These are phyloP conservation scores for Gymnocypris eckloni DNA, from an alignment of 2,797 vertebrate species.

Conservation along the genomic window DNA sequence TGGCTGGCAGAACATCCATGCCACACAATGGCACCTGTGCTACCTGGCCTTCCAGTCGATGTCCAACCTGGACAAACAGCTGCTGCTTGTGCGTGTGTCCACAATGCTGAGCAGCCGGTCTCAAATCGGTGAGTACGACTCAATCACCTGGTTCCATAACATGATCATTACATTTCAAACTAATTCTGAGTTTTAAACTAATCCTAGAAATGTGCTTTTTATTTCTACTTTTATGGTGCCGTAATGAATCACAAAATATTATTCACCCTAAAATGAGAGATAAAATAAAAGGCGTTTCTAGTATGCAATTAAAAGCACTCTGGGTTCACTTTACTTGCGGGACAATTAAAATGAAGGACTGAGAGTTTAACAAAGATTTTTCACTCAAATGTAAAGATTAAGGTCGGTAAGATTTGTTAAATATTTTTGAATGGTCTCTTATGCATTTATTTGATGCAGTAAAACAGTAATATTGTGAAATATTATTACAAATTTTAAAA, in stretches of 20 bases:
- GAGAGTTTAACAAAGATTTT: too few relatives aligned
- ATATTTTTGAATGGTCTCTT: background rate
- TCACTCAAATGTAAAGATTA: background rate
- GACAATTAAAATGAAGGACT: background rate
- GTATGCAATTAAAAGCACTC: background rate
- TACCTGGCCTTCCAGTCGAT: constrained; percentile 75
- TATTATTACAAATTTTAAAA: background rate
- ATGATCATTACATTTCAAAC: background rate
- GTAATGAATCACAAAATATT: background rate
- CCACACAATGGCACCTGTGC: constrained; percentile 74
- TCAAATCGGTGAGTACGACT: background rate
- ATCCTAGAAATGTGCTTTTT: background rate
- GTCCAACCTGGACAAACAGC: constrained; percentile 60
- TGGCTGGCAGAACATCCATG: constrained; percentile 78
- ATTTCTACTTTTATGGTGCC: background rate
- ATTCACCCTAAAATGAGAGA: background rate
- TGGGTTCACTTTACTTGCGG: background rate
- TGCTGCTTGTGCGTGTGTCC: background rate
- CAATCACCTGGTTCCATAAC: background rate
- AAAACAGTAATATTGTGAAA: background rate
- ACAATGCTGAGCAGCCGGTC: background rate
- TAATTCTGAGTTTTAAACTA: background rate
- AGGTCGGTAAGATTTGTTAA: background rate
- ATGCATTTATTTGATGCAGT: background rate
- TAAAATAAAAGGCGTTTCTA: background rate